Evolutionary conservation across 1,140 invertebrate genomes (phyloP).

Genomic region (Drosophila persimilis): DNA sequence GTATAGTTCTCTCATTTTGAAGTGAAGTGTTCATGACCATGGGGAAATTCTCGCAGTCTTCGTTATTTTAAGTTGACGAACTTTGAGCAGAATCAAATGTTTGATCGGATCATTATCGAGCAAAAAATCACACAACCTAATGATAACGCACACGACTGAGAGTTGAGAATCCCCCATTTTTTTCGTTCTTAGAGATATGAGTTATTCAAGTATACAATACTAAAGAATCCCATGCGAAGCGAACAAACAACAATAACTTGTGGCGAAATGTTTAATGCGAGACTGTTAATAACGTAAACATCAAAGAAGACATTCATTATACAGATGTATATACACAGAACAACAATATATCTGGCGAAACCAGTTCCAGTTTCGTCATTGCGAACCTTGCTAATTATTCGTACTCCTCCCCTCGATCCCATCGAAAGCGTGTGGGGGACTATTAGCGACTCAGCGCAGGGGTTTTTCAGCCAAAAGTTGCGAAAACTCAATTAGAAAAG

Average conservation of each 20-base stretch:
- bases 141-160: slow-evolving; percentile 15
- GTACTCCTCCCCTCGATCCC: neutral
- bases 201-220: slow-evolving; percentile 23
- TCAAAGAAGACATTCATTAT: slow-evolving; percentile 1
- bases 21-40: no score
- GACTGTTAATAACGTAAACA: slow-evolving; percentile 51
- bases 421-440: neutral
- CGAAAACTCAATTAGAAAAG: slow-evolving; percentile 29
- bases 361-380: slow-evolving; percentile 62
- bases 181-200: slow-evolving; percentile 13
- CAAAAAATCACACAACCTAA: slow-evolving; percentile 35
- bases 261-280: slow-evolving; percentile 15
- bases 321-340: slow-evolving; percentile 13
- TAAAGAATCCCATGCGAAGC: slow-evolving; percentile 26
- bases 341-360: slow-evolving; percentile 14
- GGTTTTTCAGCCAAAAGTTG: slow-evolving; percentile 30
- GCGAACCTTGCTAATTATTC: no score
- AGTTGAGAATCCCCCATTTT: slow-evolving; percentile 30
- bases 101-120: slow-evolving; percentile 26
- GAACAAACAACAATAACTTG: slow-evolving; percentile 13
- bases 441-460: slow-evolving; percentile 36
- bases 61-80: slow-evolving; percentile 16
- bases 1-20: no score
- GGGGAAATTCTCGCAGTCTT: slow-evolving; percentile 3
- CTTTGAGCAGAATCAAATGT: slow-evolving; percentile 20